Evolutionary conservation across 2,797 vertebrate species (phyloP).

Genomic region (Spinus pinus): DNA sequence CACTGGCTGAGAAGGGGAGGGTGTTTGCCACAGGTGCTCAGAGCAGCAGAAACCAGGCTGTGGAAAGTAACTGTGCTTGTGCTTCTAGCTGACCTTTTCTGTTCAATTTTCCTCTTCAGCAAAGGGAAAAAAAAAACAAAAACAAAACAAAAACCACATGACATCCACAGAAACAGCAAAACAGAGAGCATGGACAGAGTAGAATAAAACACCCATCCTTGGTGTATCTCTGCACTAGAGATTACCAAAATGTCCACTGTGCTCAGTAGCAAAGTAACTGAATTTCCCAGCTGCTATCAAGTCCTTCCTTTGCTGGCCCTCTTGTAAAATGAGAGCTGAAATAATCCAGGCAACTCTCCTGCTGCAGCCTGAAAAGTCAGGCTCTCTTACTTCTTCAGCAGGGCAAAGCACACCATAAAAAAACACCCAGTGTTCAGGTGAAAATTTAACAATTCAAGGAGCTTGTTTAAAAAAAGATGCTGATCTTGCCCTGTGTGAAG

Average conservation of each 20-base stretch:
- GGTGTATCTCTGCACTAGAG: not conserved
- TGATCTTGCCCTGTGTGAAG: not conserved
- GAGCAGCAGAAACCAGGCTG: not conserved
- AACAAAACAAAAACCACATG: not conserved
- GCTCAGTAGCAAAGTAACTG: not conserved
- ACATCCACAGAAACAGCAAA: not conserved
- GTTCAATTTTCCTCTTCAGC: not conserved
- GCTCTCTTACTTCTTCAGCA: not conserved
- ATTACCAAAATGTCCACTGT: not conserved
- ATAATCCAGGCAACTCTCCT: not conserved
- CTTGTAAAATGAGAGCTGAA: not conserved
- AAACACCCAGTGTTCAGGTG: not conserved
- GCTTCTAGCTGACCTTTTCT: not conserved
- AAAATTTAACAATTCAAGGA: not conserved
- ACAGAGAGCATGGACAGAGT: not conserved
- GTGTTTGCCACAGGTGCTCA: not conserved
- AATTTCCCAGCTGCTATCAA: not conserved
- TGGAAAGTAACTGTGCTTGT: not conserved
- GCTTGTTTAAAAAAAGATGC: not conserved
- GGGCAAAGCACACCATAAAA: accelerated
- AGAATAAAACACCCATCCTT: not conserved
- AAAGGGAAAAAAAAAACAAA: not conserved
- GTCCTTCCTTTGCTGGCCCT: not conserved
- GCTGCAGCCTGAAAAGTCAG: not conserved
- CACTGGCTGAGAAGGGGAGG: not conserved